Evolutionary conservation across 2,797 vertebrate genomes (phyloP), one percentile per base, ranked within the genome.

Genomic region (Bovichtus variegatus): DNA sequence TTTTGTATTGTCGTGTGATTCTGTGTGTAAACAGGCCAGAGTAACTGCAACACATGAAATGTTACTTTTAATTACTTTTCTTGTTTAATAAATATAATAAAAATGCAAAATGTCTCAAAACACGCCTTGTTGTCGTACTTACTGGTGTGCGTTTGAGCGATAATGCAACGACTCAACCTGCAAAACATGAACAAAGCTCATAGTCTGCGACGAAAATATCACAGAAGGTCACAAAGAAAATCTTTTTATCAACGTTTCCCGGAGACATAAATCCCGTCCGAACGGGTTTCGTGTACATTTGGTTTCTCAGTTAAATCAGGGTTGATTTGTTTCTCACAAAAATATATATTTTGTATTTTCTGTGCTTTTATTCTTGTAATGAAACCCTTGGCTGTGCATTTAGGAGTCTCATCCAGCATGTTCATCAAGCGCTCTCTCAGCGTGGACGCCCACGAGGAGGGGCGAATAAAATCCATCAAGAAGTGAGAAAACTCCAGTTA

Each of bases 391-490:
- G 38, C 57, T 36, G n/a, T 60, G 13, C 43, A 41, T 80, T 78
- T 63, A 54, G 59, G 55, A 44, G 11, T 72, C 49, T 68, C 47
- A 55, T 82, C 16, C 40, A 25, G 3, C 23, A 5, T 5, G 59
- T 49, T 69, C 62, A 68, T 60, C 51, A 31, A 70, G 59, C 43
- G 8, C 41, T 53, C 43, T 47, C 34, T 40, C 65, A 71, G 51
- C 36, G 23, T 51, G 70, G 38, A 44, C 36, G 67, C 21, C 44
- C 50, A 62, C 76, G 74, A 71, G 11, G 41, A 59, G 21, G 23
- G 15, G 23, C 19, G 38, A 60, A 44, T 21, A 55, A 29, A 67
- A 80, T 53, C 43, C 47, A 61, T 64, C 47, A 80, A 9, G 66
- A 59, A 43, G 34, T 25, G 4, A 71, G 6, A 67, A 71, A 51